Base-by-base conservation (phyloP, 2,113 vertebrate species). In the Ctenomys sociabilis region DNA sequence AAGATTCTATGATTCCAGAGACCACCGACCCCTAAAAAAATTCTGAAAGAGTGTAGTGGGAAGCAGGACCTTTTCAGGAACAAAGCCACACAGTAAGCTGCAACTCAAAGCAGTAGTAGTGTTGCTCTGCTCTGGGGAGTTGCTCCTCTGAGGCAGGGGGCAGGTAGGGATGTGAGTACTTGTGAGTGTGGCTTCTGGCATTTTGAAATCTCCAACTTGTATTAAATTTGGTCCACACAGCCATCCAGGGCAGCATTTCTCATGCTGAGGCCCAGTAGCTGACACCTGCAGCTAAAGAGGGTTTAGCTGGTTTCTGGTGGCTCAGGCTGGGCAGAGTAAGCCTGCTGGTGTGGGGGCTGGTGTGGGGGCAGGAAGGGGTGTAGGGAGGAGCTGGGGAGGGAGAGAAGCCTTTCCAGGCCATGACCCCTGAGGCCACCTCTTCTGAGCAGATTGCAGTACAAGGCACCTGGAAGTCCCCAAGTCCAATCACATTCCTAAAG, bases 181-280 rank as follows among this genome's bases (percentile, higher is more conserved):
- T 81, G 16, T 61, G 32, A 35, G 26, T 70, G 4, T 68, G 13
- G 40, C 49, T 24, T 35, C 14, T 73, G 68, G 24, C n/a, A 54
- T 78, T 88, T 83, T 45, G 4, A 64, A 86, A 95, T 52, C 80
- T 43, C 0, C 72, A 86, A 43, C 52, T 92, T 86, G 52, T 80
- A 64, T 73, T 64, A 43, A 49, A 73, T 78, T 16, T 88, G 93
- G 72, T 43, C 72, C 24, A 13, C 72, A 73, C 21, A 40, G 5
- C n/a, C 21, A 13, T 40, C 37, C 21, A 75, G 40, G 72, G 24
- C 37, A 66, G 30, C 64, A 13, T 11, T 75, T 75, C 72, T 12
- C 37, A 3, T 77, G 40, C 73, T 77, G 43, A 49, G 40, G 7
- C 73, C 45, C 26, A 30, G 35, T 26, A 77, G 6, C 73, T 45